A percentile compares a stretch with the other conserved stretches of the same genome.
Conservation (phyloP, 2,888 invertebrate species). For the Synergus itoensis region DNA sequence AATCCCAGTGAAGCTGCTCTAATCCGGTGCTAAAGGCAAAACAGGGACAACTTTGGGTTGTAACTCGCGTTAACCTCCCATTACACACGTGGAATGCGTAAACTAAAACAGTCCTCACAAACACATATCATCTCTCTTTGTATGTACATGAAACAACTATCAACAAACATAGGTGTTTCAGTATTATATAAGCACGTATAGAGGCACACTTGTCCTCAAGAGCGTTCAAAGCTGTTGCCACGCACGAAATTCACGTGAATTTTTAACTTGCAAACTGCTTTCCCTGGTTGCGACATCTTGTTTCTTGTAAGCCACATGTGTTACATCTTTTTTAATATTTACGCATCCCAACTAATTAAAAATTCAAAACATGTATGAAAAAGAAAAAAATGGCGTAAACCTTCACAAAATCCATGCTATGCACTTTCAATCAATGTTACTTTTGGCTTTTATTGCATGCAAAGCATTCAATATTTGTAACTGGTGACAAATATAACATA, state of each 20-base stretch:
- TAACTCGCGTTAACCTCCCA: slow-evolving; percentile 64
- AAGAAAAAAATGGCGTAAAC: too few species aligned
- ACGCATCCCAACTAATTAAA: too few species aligned
- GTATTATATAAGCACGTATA: neutral
- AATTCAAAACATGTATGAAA: too few species aligned
- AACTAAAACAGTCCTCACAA: slow-evolving; percentile 15
- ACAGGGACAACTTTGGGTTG: slow-evolving; percentile 68
- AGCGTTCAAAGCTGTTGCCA: slow-evolving; percentile 2
- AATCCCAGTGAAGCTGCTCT: slow-evolving; percentile 72
- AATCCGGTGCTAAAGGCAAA: slow-evolving; percentile 74
- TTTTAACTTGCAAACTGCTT: neutral
- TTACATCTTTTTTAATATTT: too few species aligned
- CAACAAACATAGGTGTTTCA: neutral
- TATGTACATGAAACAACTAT: neutral
- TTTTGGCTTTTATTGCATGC: too few species aligned
- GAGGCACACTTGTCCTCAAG: neutral
- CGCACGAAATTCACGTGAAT: neutral
- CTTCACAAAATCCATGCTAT: too few species aligned
- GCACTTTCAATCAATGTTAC: too few species aligned
- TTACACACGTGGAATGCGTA: slow-evolving; percentile 60
- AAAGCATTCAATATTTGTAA: too few species aligned
- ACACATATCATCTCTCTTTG: slow-evolving; percentile 2
- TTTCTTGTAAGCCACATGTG: neutral
- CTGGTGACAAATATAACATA: too few species aligned
- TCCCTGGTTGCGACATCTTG: neutral